Evolutionary conservation across 2,888 invertebrate genomes (phyloP).

Genomic region (Plemyria rubiginata): DNA sequence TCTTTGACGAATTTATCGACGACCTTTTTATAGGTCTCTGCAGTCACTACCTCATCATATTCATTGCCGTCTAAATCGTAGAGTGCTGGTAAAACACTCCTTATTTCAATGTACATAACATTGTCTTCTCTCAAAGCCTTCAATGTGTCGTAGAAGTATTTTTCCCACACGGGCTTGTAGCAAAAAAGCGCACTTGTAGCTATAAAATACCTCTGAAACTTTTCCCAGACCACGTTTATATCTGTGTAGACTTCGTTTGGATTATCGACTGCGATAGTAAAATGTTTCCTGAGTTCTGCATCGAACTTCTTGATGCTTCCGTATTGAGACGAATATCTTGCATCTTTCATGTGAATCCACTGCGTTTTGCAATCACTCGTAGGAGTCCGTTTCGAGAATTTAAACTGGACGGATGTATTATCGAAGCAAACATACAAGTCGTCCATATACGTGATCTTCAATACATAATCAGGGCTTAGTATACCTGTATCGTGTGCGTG

Average conservation of each 20-base stretch:
- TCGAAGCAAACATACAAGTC: conserved; percentile 84
- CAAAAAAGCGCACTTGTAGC: conserved; percentile 80
- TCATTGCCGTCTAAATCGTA: conserved; percentile 87
- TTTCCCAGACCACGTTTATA: conserved; percentile 85
- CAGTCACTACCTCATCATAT: conserved; percentile 82
- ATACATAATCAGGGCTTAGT: conserved; percentile 85
- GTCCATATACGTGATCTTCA: conserved; percentile 86
- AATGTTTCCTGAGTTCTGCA: conserved; percentile 72
- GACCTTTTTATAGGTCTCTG: conserved; percentile 82
- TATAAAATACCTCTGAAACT: conserved; percentile 84
- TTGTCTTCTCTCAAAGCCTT: conserved; percentile 87
- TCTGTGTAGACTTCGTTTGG: conserved; percentile 75
- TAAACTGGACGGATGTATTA: conserved; percentile 53
- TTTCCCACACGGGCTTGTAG: conserved; percentile 87
- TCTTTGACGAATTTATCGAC: conserved; percentile 83
- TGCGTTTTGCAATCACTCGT: conserved; percentile 50
- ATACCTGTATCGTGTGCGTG: conserved; percentile 89
- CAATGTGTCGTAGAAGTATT: conserved; percentile 87
- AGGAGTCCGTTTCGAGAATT: conserved; percentile 62
- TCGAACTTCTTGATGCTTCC: conserved; percentile 82
- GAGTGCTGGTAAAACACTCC: conserved; percentile 85
- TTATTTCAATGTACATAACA: conserved; percentile 88
- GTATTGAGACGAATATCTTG: conserved; percentile 63
- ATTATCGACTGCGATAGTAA: conserved; percentile 84
- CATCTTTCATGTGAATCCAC: conserved; percentile 82